Evolutionary conservation across 2,888 invertebrate genomes (phyloP).

Genomic region (Listrodromus nycthemerus): DNA sequence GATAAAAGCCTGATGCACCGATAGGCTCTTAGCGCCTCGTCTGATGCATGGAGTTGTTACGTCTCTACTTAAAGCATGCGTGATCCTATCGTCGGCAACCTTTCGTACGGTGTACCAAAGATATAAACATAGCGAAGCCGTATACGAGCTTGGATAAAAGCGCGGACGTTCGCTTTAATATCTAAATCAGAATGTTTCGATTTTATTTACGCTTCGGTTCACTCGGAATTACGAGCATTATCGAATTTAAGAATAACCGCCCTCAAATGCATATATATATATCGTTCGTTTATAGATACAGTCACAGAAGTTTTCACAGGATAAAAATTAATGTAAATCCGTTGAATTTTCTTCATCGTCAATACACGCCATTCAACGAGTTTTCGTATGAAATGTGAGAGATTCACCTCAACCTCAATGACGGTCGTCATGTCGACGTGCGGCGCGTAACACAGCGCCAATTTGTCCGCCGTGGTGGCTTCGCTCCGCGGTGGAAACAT

Average conservation of each 20-base stretch:
- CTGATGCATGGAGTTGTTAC: constrained; percentile 51
- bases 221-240: background rate
- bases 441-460: constrained; percentile 88
- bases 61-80: background rate
- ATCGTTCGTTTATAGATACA: too few relatives aligned
- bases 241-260: background rate
- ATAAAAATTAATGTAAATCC: too few relatives aligned
- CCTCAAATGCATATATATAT: background rate
- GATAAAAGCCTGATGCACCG: constrained; percentile 40
- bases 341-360: background rate
- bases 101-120: background rate
- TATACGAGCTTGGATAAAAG: constrained; percentile 20
- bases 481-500: constrained; percentile 84
- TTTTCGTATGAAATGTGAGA: constrained; percentile 23
- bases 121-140: background rate
- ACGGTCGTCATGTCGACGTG: constrained; percentile 91
- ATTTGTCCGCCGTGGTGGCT: constrained; percentile 85
- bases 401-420: constrained; percentile 90
- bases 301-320: too few relatives aligned
- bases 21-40: constrained; percentile 46
- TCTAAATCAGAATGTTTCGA: constrained; percentile 51
- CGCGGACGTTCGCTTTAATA: constrained; percentile 32
- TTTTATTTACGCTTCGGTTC: constrained; percentile 27
- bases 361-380: background rate
- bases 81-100: constrained; percentile 41